Base-by-base conservation (phyloP, 2,888 invertebrate genomes). In the Lasioglossum calceatum region DNA sequence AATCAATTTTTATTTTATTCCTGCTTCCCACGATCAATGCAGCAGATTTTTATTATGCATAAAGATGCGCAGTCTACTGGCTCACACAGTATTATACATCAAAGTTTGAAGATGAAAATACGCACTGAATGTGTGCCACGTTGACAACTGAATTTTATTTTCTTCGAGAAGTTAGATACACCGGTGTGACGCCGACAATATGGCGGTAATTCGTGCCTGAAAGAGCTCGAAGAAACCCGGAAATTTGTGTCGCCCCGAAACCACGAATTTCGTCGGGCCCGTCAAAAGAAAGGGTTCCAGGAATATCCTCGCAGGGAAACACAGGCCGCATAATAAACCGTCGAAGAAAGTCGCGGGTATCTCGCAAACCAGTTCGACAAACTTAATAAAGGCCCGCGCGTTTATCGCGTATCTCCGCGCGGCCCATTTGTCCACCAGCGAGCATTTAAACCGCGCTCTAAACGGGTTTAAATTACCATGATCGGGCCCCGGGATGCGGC, bases 321-420 rank as follows among this genome's bases (percentile, higher is more conserved):
- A 47, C 64, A 23, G 77, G 67, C 47, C 67, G 67, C 77, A 47
- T 78, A 75, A 84, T 74, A 70, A 77, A 77, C 10, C 70, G 67
- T 32, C 73, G 67, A 64, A 50, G 85, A 78, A 84, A 84, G 74
- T 32, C 42, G 77, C 14, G 44, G 23, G 36, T 42, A 54, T 27
- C 44, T 36, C 3, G 72, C 19, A 58, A 44, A 85, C 85, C 85
- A 72, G 85, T 85, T 75, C 50, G 42, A 75, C 85, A 78, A 85
- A 85, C 74, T 85, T 85, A 85, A 85, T 85, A 77, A 85, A 84
- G 74, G 75, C 27, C 47, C 47, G 16, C 42, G 39, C 70, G 39
- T 70, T 77, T 39, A 71, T 76, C 42, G 50, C 3, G 47, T 32
- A 50, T 47, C 75, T 54, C 36, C 8, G 27, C 39, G 36, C 42